Conservation (phyloP, 2,113 vertebrate genomes). For the Mixornis gularis region DNA sequence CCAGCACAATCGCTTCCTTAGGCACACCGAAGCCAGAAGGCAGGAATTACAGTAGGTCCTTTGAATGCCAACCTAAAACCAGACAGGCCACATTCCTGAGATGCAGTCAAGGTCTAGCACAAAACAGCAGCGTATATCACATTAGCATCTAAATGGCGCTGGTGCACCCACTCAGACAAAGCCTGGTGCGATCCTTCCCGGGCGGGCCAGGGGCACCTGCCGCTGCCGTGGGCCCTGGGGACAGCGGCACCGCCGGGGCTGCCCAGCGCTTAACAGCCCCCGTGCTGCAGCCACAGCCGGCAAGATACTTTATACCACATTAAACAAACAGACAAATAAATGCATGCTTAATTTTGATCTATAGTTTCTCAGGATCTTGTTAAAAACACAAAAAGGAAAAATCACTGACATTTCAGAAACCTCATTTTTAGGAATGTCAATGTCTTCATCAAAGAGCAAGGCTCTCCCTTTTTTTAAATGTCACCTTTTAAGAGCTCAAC, state of each 20-base stretch:
- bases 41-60: neutral
- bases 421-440: neutral
- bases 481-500: neutral
- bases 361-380: neutral
- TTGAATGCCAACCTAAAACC: constrained; percentile 21
- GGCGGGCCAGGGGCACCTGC: neutral
- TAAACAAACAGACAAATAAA: no score
- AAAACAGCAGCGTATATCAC: neutral
- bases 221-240: neutral
- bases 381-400: neutral
- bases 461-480: neutral
- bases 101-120: constrained; percentile 41
- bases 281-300: accelerated
- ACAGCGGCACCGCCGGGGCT: neutral
- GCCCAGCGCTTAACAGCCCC: neutral
- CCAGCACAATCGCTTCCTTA: neutral
- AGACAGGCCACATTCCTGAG: constrained; percentile 46
- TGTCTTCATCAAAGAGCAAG: neutral
- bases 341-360: neutral
- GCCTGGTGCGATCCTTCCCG: neutral
- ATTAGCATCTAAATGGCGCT: constrained; percentile 43
- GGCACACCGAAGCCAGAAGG: neutral
- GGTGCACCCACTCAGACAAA: neutral
- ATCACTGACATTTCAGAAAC: neutral
- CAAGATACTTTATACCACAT: accelerated